These are phyloP conservation scores for Phymorhynchus buccinoides DNA, from an alignment of 1,140 invertebrate genomes.

Conservation along the genomic window DNA sequence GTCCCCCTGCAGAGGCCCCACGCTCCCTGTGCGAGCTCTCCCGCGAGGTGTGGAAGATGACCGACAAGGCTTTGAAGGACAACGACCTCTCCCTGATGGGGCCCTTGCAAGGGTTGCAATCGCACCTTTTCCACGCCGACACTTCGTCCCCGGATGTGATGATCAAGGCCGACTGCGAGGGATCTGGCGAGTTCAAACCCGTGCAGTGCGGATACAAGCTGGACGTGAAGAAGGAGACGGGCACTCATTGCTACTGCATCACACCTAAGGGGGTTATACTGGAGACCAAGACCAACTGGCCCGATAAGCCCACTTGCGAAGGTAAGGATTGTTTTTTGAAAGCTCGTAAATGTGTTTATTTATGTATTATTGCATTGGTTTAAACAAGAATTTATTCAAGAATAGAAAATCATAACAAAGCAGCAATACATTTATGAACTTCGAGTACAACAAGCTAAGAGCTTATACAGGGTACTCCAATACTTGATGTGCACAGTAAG, in stretches of 20 bases:
- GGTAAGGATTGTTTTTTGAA: no score
- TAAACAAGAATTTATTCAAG: no score
- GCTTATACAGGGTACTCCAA: no score
- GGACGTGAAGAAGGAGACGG: background rate
- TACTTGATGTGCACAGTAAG: no score
- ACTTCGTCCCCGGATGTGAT: slow-evolving; percentile 8
- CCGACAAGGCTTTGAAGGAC: background rate
- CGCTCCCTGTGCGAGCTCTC: slow-evolving; percentile 8
- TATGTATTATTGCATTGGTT: no score
- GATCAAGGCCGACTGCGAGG: slow-evolving; percentile 6
- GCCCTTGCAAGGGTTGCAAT: background rate
- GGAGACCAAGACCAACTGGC: background rate
- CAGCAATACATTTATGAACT: no score
- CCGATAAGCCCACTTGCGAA: background rate
- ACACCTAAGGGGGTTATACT: background rate
- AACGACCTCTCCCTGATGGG: background rate
- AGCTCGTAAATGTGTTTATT: no score
- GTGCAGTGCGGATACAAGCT: slow-evolving; percentile 39
- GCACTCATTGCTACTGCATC: slow-evolving; percentile 34
- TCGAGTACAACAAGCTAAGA: no score
- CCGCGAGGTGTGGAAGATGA: slow-evolving; percentile 5
- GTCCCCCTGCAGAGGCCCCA: background rate
- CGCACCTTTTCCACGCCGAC: background rate
- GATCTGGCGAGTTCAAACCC: slow-evolving; percentile 4
- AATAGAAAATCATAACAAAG: no score